Evolutionary conservation across 2,113 vertebrate genomes (phyloP).

Genomic region (Jacana jacana): DNA sequence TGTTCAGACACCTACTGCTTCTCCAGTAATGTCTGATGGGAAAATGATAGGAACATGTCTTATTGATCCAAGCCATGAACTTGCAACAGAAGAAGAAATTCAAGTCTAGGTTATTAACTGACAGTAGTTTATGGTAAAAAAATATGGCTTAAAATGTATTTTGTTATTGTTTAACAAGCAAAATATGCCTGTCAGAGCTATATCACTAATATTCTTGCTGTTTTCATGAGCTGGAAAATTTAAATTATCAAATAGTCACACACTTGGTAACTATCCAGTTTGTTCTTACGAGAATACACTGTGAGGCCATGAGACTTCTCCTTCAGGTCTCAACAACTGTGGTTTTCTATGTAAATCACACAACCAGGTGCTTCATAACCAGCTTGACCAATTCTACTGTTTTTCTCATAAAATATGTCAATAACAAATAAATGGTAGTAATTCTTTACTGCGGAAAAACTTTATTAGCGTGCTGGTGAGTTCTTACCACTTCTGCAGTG

Average conservation of each 20-base stretch:
- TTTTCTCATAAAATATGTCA: not conserved
- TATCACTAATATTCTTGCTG: not conserved
- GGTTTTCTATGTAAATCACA: not conserved
- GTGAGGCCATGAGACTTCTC: not conserved
- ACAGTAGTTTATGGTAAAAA: not conserved
- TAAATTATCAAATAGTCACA: not conserved
- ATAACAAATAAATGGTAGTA: not conserved
- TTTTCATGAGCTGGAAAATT: not conserved
- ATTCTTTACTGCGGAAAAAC: not conserved
- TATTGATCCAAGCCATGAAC: slow-evolving; percentile 57
- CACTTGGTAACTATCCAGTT: not conserved
- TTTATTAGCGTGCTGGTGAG: not conserved
- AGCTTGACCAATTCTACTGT: not conserved
- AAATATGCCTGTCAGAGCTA: not conserved
- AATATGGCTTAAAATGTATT: not conserved
- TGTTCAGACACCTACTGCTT: slow-evolving; percentile 75
- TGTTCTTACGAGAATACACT: not conserved
- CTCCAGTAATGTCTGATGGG: slow-evolving; percentile 74
- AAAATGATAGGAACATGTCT: slow-evolving; percentile 61
- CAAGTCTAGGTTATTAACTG: slow-evolving; percentile 70
- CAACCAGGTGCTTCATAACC: not conserved
- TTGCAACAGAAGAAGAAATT: slow-evolving; percentile 79
- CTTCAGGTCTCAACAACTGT: slow-evolving; percentile 2
- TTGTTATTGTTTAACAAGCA: not conserved
- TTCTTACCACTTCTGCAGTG: not conserved